Evolutionary conservation across 2,113 vertebrate species (phyloP).

Genomic region (Calyptomena viridis): DNA sequence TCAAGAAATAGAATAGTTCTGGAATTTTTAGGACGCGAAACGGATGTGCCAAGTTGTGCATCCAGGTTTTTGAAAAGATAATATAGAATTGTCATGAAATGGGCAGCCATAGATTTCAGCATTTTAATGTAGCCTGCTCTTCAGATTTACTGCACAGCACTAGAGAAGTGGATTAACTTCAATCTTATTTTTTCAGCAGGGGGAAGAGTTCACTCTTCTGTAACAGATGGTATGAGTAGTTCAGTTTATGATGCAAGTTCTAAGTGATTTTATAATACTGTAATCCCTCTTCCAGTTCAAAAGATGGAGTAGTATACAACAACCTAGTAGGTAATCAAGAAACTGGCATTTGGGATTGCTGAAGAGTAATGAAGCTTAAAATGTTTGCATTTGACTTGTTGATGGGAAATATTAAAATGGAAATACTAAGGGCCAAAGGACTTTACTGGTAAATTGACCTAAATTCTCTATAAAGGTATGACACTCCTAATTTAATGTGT

Average conservation of each 20-base stretch:
- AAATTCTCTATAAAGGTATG: not conserved
- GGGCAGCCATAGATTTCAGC: not conserved
- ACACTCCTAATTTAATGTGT: not conserved
- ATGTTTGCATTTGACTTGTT: not conserved
- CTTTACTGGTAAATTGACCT: not conserved
- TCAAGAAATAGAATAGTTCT: not conserved
- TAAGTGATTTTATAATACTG: not conserved
- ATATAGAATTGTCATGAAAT: not conserved
- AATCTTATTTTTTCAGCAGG: not conserved
- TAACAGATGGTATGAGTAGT: not conserved
- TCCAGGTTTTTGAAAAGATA: not conserved
- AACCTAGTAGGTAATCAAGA: not conserved
- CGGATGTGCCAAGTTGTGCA: not conserved
- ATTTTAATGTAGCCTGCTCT: not conserved
- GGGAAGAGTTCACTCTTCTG: not conserved
- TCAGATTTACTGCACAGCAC: not conserved
- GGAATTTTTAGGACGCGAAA: not conserved
- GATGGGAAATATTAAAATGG: not conserved
- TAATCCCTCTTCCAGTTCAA: not conserved
- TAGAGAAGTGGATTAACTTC: not conserved
- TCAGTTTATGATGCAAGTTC: constrained; percentile 19
- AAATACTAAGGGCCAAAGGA: not conserved
- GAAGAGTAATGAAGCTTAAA: constrained; percentile 14
- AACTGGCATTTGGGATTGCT: not conserved
- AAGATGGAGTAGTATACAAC: not conserved